Percentiles rank a stretch among this genome's conserved stretches.
Conservation (phyloP, 1,140 invertebrate species). For the Nasonia giraulti region DNA sequence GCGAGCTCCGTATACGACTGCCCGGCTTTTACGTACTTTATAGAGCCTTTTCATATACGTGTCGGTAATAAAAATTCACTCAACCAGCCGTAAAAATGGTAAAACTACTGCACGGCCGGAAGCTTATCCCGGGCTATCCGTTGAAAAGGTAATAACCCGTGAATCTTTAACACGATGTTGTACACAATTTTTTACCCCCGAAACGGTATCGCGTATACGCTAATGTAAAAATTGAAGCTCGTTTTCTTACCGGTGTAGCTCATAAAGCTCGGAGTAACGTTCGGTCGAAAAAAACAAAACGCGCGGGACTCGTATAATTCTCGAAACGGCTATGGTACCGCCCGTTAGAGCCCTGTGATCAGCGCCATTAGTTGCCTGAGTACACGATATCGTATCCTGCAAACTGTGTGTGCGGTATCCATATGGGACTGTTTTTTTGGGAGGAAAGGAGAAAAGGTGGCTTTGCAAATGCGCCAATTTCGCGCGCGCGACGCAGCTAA, state of each 20-base stretch:
- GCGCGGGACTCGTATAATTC: neutral
- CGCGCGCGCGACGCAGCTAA: neutral
- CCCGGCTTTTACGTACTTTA: neutral
- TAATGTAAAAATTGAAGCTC: neutral
- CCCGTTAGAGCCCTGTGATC: slow-evolving; percentile 40
- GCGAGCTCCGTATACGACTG: no score
- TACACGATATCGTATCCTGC: slow-evolving; percentile 45
- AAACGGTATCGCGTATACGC: neutral
- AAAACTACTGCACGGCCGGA: neutral
- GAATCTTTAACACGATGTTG: neutral
- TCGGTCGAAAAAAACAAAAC: neutral
- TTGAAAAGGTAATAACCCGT: neutral
- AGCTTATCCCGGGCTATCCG: neutral
- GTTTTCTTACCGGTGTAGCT: neutral
- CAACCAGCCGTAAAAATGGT: neutral
- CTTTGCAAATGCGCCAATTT: no score
- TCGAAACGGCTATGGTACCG: neutral
- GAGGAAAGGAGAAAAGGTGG: neutral
- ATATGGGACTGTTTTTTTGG: neutral
- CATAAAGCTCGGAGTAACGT: neutral
- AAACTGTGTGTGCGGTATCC: slow-evolving; percentile 10
- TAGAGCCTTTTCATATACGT: neutral
- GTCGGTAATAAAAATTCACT: neutral
- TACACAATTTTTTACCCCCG: neutral
- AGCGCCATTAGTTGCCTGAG: slow-evolving; percentile 64